Evolutionary conservation across 35 echinoderm and acorn worm species (phyloP), one percentile per base, ranked within the genome.

Genomic region (Lytechinus pictus): DNA sequence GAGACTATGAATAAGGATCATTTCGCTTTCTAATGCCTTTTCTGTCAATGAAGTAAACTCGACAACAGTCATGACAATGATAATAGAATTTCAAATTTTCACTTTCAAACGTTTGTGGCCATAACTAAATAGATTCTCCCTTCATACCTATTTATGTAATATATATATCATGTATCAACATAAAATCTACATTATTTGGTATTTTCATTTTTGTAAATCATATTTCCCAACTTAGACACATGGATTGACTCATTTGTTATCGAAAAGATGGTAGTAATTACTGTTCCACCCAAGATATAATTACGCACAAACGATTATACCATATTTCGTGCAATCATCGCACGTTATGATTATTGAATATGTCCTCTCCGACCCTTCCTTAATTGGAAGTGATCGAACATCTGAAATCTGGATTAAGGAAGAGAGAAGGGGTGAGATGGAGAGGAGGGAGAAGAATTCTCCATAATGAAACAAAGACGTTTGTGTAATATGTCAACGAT

Each of bases 321-420:
- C 88, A 90, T 90, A 54, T 90, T 52, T 54, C 88, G 52, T 44
- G 88, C 52, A 12, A 90, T 90, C 88, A 90, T 10, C 88, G 29
- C 13, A 54, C 88, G 88, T 90, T 44, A 54, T 90, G 52, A 52
- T 90, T 90, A 90, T 90, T 90, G 88, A 90, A 90, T 14, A 54
- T 27, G 88, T 90, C 88, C 88, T 90, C 88, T 52, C 16, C 52
- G 88, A 90, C n/a, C 88, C 88, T 52, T 79, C 66, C 66, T 79
- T 79, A 79, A 79, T 79, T 79, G 66, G 66, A 79, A 79, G 16
- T 79, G 66, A 79, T 79, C 66, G 66, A 79, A n/a, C 66, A 79
- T 79, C 19, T 79, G 66, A 79, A 79, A 79, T 79, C 16, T 16
- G 66, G n/a, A 79, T 79, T 79, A 24, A 79, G 66, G n/a, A 79